Evolutionary conservation across 1,140 invertebrate genomes (phyloP).

Genomic region (Aethina tumida): DNA sequence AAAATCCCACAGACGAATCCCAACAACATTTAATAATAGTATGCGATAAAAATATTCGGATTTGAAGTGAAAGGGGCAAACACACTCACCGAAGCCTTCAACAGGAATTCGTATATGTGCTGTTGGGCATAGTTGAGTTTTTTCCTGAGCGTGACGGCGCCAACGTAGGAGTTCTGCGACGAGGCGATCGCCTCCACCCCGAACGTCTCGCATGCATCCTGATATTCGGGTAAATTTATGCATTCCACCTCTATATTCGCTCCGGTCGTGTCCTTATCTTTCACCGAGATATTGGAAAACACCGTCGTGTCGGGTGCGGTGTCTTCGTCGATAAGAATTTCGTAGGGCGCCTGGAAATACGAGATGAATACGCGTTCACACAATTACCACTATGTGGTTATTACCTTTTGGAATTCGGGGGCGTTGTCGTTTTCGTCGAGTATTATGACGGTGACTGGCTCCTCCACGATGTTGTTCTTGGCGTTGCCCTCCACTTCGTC

Average conservation of each 20-base stretch:
- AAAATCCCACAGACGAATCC: too few species aligned
- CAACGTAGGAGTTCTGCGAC: slow-evolving; percentile 24
- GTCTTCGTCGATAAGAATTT: slow-evolving; percentile 69
- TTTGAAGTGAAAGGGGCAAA: too few species aligned
- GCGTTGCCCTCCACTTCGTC: slow-evolving; percentile 56
- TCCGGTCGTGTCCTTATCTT: slow-evolving; percentile 69
- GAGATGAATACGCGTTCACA: background rate
- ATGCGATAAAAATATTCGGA: too few species aligned
- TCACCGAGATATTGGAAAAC: slow-evolving; percentile 58
- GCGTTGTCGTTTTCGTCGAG: slow-evolving; percentile 84
- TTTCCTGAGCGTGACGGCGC: slow-evolving; percentile 24
- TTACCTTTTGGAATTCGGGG: slow-evolving; percentile 68
- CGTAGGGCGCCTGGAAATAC: slow-evolving; percentile 58
- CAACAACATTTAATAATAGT: too few species aligned
- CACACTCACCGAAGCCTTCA: slow-evolving; percentile 28
- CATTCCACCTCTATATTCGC: slow-evolving; percentile 71
- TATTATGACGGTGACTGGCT: slow-evolving; percentile 73
- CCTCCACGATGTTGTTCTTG: slow-evolving; percentile 63
- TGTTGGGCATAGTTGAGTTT: slow-evolving; percentile 27
- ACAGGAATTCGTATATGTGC: slow-evolving; percentile 23
- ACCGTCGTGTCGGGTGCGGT: slow-evolving; percentile 62
- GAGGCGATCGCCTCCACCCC: slow-evolving; percentile 21
- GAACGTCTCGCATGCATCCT: slow-evolving; percentile 30
- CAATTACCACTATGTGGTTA: background rate
- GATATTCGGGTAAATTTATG: slow-evolving; percentile 31